Base-by-base conservation (phyloP, 2,888 invertebrate species). In the Diadromus collaris region DNA sequence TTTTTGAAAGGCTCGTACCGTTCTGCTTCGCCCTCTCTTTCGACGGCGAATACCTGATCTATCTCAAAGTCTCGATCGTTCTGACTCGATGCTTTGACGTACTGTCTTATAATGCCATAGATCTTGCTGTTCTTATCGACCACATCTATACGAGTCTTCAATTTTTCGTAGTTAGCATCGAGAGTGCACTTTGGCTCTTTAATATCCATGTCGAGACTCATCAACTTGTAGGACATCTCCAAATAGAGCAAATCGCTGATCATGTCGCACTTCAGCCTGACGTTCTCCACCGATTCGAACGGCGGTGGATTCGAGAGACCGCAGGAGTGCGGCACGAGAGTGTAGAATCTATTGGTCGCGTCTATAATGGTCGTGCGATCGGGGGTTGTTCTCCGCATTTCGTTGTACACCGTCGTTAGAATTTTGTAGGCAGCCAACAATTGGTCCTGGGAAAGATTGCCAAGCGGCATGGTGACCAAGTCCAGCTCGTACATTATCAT, bases 401-500 rank as follows among this genome's bases (percentile, higher is more conserved):
- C 85, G 9, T 92, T 91, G 82, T 95, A 93, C 10, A 96, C 88
- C 84, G 96, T 95, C 0, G 94, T 93, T 27, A 99, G 92, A 1
- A 98, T 95, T 70, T 91, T 91, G 89, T 96, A 98, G 0, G 99
- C 99, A 44, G 94, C 92, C 87, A 96, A 94, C 72, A 99, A 95
- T 92, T 98, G 98, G 72, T 95, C 95, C 88, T 96, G 95, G 1
- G 98, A 98, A 16, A 99, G 91, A 91, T 99, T 99, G 27, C 99
- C 99, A 7, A 99, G 92, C 0, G 99, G 99, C 99, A 99, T 98
- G 92, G 99, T 99, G 81, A 98, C 97, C 85, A 97, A 94, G 91
- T 99, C 99, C 84, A 99, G 95, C 92, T 99, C 98, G 91, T 98
- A 98, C 89, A 98, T 98, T 88, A 96, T 90, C 94, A 99, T 95